Percentiles rank a stretch among this genome's conserved stretches.
These are phyloP conservation scores for Idaea biselata DNA, from an alignment of 2,888 invertebrate genomes.

Conservation along the genomic window DNA sequence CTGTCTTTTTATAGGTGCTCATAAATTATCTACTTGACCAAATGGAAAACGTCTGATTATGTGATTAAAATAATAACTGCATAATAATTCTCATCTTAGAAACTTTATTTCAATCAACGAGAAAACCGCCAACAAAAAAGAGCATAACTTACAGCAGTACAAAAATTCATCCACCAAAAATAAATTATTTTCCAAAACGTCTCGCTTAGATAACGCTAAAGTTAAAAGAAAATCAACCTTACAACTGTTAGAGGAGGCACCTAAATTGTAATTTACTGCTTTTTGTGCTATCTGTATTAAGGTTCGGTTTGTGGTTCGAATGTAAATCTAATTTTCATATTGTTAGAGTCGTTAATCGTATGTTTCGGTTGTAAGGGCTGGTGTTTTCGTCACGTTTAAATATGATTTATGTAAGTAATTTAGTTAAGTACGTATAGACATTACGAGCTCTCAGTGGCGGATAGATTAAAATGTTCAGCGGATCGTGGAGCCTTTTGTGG, in stretches of 20 bases:
- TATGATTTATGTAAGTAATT: conserved; percentile 81
- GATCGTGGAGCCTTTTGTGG: conserved; percentile 48
- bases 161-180: conserved; percentile 38
- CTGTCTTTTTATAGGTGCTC: no score
- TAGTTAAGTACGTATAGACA: conserved; percentile 77
- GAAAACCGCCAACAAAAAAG: conserved; percentile 18
- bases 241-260: neutral
- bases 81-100: conserved; percentile 6
- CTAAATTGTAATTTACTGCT: conserved; percentile 1
- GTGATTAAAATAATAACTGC: neutral
- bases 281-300: conserved; percentile 12
- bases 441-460: conserved; percentile 58
- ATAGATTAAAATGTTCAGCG: conserved; percentile 73
- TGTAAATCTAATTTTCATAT: conserved; percentile 34
- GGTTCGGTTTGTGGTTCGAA: conserved; percentile 22
- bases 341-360: conserved; percentile 43
- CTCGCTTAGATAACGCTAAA: conserved; percentile 42
- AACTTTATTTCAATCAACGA: conserved; percentile 21
- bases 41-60: neutral
- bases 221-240: conserved; percentile 4
- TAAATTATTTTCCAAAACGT: conserved; percentile 51
- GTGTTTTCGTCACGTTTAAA: conserved; percentile 73
- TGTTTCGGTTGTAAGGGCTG: conserved; percentile 31
- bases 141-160: conserved; percentile 32
- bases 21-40: neutral